Percentiles rank a stretch among this genome's conserved stretches.
Conservation (phyloP, 1,140 invertebrate species). For the Drosophila fuyamai region DNA sequence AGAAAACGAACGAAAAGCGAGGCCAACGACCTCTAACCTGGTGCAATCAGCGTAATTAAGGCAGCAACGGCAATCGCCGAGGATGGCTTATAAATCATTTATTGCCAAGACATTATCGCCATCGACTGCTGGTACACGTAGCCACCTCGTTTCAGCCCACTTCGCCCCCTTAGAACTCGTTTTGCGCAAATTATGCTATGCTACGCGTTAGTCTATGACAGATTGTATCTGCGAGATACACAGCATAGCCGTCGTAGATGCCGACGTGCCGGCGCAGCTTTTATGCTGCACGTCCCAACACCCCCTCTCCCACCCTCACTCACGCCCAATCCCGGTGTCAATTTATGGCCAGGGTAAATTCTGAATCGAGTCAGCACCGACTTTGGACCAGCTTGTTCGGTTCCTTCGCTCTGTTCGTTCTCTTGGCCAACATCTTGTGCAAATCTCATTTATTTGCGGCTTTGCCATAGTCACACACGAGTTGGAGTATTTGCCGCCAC, state of each 20-base stretch:
- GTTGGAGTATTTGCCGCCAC: slow-evolving; percentile 40
- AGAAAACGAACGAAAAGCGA: slow-evolving; percentile 14
- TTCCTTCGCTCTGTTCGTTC: slow-evolving; percentile 7
- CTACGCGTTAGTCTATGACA: slow-evolving; percentile 68
- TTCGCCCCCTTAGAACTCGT: slow-evolving; percentile 47
- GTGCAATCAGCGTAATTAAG: slow-evolving; percentile 57
- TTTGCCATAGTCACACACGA: slow-evolving; percentile 23
- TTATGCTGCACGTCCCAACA: slow-evolving; percentile 28
- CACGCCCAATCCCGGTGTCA: slow-evolving; percentile 38
- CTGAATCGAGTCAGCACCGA: slow-evolving; percentile 53
- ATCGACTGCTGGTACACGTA: slow-evolving; percentile 22
- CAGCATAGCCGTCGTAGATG: slow-evolving; percentile 4
- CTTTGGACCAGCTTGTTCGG: slow-evolving; percentile 42
- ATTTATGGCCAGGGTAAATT: slow-evolving; percentile 68
- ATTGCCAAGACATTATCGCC: slow-evolving; percentile 69
- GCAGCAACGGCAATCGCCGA: slow-evolving; percentile 38
- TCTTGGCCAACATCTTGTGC: slow-evolving; percentile 59
- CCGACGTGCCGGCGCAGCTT: slow-evolving; percentile 53
- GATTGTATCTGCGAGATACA: slow-evolving; percentile 78
- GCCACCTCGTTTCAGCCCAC: background rate
- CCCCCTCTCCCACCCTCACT: slow-evolving; percentile 7
- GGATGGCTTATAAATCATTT: slow-evolving; percentile 72
- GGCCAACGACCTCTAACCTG: slow-evolving; percentile 62
- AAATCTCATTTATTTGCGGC: slow-evolving; percentile 61
- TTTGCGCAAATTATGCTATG: slow-evolving; percentile 70